phyloP scores from a whole-genome alignment of 1,140 invertebrate genomes.

The Zaprionus kolodkinae region DNA sequence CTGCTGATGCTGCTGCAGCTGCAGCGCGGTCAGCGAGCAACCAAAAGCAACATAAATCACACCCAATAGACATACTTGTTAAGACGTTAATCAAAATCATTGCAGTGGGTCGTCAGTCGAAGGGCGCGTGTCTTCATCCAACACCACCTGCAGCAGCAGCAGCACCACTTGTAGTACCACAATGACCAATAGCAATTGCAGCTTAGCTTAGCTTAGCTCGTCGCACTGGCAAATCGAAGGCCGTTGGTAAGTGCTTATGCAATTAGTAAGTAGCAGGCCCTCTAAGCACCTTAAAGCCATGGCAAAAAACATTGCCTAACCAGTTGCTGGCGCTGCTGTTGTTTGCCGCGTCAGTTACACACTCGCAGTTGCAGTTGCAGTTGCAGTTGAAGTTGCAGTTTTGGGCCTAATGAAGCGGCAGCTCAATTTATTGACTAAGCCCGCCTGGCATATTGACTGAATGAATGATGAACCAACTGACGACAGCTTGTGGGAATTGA shows the following conservation, averaged over 20 bases:
- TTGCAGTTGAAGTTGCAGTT: slow-evolving; percentile 54
- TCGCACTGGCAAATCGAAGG: slow-evolving; percentile 57
- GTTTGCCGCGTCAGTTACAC: slow-evolving; percentile 31
- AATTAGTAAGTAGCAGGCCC: slow-evolving; percentile 65
- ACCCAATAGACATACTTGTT: slow-evolving; percentile 63
- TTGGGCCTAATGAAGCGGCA: slow-evolving; percentile 70
- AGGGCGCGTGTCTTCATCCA: slow-evolving; percentile 41
- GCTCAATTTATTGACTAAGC: slow-evolving; percentile 78
- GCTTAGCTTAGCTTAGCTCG: slow-evolving; percentile 11
- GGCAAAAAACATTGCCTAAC: slow-evolving; percentile 59
- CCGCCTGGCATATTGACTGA: slow-evolving; percentile 68
- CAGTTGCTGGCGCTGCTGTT: slow-evolving; percentile 31
- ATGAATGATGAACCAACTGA: slow-evolving; percentile 54
- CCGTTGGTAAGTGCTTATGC: slow-evolving; percentile 70
- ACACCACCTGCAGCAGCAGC: slow-evolving; percentile 4
- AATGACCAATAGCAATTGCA: slow-evolving; percentile 56
- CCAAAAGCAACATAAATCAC: slow-evolving; percentile 71
- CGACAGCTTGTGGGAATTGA: slow-evolving; percentile 75
- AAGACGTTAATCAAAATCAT: slow-evolving; percentile 80
- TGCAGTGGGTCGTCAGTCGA: slow-evolving; percentile 44
- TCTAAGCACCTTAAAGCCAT: slow-evolving; percentile 29
- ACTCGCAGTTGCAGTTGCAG: slow-evolving; percentile 44
- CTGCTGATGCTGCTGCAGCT: slow-evolving; percentile 42
- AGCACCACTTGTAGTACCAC: not conserved
- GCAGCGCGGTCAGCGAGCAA: slow-evolving; percentile 27